Base-by-base conservation (phyloP, 2,888 invertebrate species). In the Scaptomyza polygonia region DNA sequence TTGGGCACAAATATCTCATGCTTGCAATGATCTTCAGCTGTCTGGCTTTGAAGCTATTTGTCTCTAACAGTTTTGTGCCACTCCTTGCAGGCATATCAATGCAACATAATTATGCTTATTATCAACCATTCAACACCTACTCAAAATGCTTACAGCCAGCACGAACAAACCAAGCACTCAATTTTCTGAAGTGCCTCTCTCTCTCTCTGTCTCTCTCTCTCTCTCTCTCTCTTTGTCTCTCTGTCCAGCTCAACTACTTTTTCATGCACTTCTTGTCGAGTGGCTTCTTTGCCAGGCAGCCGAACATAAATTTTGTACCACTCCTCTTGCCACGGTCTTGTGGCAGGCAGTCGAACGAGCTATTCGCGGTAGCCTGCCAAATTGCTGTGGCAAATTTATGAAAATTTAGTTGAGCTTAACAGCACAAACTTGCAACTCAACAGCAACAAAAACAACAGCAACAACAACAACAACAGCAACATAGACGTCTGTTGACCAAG, bases 101-200 rank as follows among this genome's bases (percentile, higher is more conserved):
- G 67, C 71, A 66, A 68, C 72, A 76, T 86, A 86, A 89, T 88
- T 84, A 77, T 78, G 86, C 76, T 84, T 86, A 86, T 89, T 89
- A 88, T 82, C 84, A 86, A 53, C 63, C 74, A 89, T 88, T 89
- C 89, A 88, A 88, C 89, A 84, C 89, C 89, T 86, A 88, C 89
- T 84, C 89, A 64, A 72, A 79, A 69, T 66, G 65, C 61, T 67
- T 49, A 48, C 49, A 49, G 56, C 51, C 52, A 64, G 42, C 47
- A 56, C 56, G 56, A 68, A 55, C 16, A 52, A 68, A 55, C 16
- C 56, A 14, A 14, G 25, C 11, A 49, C 58, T 45, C 29, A 18
- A 30, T 18, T 21, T n/a, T 34, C 34, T 51, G 14, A 45, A 42
- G 39, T 40, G 49, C 42, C 36, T 14, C 36, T 9, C n/a, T n/a